A percentile compares a stretch with the other conserved stretches of the same genome.
These are phyloP conservation scores for Agrochola macilenta DNA, from an alignment of 2,888 invertebrate genomes.

Conservation along the genomic window DNA sequence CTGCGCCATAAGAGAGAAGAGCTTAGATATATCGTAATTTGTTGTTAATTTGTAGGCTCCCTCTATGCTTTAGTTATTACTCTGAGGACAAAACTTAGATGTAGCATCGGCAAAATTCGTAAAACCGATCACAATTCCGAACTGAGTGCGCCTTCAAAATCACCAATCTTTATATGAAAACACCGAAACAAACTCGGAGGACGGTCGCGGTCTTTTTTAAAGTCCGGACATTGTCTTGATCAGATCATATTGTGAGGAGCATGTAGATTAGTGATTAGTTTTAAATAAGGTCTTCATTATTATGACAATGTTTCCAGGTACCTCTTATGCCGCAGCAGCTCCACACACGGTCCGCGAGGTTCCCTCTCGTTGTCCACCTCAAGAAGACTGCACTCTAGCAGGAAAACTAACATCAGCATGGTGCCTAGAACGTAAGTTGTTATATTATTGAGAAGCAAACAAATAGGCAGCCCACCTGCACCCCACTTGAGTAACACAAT, in stretches of 20 bases:
- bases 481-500: not conserved
- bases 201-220: not conserved
- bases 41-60: too few species aligned
- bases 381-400: slow-evolving; percentile 84
- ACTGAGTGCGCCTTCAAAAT: too few species aligned
- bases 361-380: slow-evolving; percentile 87
- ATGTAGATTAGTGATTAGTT: not conserved
- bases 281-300: not conserved
- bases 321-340: slow-evolving; percentile 83
- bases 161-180: too few species aligned
- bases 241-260: not conserved
- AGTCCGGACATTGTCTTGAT: not conserved
- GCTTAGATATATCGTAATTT: too few species aligned
- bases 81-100: too few species aligned
- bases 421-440: slow-evolving; percentile 85
- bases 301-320: slow-evolving; percentile 74
- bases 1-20: too few species aligned
- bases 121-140: too few species aligned
- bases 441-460: not conserved
- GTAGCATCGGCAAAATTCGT: too few species aligned
- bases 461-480: not conserved
- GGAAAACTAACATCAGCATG: slow-evolving; percentile 88
- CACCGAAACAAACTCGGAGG: not conserved
- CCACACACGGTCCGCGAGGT: slow-evolving; percentile 81
- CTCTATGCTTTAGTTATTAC: too few species aligned